Base-by-base conservation (phyloP, 2,888 invertebrate species). In the Clostera curtula region DNA sequence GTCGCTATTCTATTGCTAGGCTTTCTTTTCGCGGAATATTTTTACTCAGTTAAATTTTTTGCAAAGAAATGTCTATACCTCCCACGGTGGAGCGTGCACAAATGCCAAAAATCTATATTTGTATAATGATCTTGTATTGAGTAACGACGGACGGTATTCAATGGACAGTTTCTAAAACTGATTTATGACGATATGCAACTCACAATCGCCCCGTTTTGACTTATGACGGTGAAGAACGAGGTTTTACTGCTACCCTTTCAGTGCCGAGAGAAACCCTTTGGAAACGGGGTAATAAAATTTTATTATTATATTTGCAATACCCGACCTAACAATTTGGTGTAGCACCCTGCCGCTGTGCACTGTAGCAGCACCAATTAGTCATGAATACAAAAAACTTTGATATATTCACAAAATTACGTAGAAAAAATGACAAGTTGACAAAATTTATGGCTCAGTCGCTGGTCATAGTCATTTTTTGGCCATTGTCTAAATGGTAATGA, bases 271-370 rank as follows among this genome's bases (percentile, higher is more conserved):
- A 70, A 82, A 76, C 82, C 83, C 82, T 83, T 83, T 83, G 46
- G 68, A 68, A 75, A 77, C 70, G 74, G 79, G 77, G 79, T 77
- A 77, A 74, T 80, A 82, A 80, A 79, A 53, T 73, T 75, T 76
- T 82, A 76, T 76, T 80, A 77, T 80, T 70, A 82, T 82, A 77
- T 83, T 80, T 79, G 83, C 82, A 66, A 80, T 59, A 72, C 62
- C 56, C 45, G 30, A 64, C 51, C 53, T 68, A 70, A 77, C 73
- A 68, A 72, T 71, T 57, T 56, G 44, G 43, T 49, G 45, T 37
- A 57, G 65, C 74, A 62, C 79, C 80, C 80, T 65, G 74, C 57
- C 57, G 79, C 46, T 66, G 49, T 38, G 46, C 45, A 54, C 56
- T 59, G 46, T 53, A 58, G 62, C 57, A 60, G 51, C 52, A 46